Conservation (phyloP, 1,140 invertebrate genomes). For the Metaphire vulgaris region DNA sequence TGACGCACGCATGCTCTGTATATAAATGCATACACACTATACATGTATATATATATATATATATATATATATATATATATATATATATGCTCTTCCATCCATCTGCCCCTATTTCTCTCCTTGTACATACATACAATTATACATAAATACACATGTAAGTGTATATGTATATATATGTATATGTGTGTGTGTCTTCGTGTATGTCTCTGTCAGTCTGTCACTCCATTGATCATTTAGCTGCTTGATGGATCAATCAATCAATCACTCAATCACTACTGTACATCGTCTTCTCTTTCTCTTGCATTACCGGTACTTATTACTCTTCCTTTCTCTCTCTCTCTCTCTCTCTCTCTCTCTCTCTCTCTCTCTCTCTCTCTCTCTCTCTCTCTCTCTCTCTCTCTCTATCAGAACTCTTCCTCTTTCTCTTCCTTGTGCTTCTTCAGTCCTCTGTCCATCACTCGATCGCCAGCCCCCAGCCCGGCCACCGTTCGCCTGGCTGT, state of each 20-base stretch:
- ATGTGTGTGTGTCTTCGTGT: background rate
- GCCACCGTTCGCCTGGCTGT: too few relatives aligned
- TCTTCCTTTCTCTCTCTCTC: background rate
- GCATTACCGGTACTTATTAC: background rate
- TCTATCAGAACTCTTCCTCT: too few relatives aligned
- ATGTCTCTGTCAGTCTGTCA: background rate
- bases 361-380: conserved; percentile 1
- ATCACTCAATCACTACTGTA: background rate
- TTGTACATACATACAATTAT: background rate
- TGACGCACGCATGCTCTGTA: too few relatives aligned
- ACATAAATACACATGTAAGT: background rate
- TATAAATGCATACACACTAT: too few relatives aligned
- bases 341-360: conserved; percentile 1
- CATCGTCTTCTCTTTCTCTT: background rate
- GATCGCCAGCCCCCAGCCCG: too few relatives aligned
- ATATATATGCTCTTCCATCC: too few relatives aligned
- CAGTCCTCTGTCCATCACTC: background rate
- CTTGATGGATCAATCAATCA: background rate
- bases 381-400: conserved; percentile 1
- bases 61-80: too few relatives aligned
- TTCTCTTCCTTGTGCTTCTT: too few relatives aligned
- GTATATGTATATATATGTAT: background rate
- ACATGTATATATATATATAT: too few relatives aligned
- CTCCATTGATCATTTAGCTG: background rate
- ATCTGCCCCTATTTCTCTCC: too few relatives aligned